Conservation (phyloP, 2,113 vertebrate genomes). For the Oryzias celebensis region DNA sequence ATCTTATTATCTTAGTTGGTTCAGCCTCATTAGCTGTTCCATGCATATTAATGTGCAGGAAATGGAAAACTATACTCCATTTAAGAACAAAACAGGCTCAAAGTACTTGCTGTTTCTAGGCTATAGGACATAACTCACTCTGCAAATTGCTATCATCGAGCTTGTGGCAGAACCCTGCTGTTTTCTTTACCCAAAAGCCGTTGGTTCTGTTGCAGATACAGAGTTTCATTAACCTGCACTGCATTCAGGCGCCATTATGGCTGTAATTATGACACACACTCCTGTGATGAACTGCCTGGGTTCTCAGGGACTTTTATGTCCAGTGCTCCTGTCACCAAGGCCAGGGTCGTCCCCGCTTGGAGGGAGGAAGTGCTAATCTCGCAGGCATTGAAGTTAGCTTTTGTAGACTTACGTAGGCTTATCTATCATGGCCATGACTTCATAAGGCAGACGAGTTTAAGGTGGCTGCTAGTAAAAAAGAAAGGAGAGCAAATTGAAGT, state of each 20-base stretch:
- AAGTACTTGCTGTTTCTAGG: constrained; percentile 67
- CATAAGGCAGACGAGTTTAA: constrained; percentile 66
- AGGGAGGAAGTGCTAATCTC: constrained; percentile 66
- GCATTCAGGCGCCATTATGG: constrained; percentile 79
- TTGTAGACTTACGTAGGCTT: constrained; percentile 68
- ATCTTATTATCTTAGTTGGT: constrained; percentile 81
- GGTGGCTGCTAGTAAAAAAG: constrained; percentile 58
- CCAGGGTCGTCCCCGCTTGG: constrained; percentile 58
- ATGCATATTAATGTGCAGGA: constrained; percentile 81
- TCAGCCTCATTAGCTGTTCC: constrained; percentile 79
- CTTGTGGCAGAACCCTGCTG: constrained; percentile 79
- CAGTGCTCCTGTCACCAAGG: constrained; percentile 65
- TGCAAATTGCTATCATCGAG: constrained; percentile 80
- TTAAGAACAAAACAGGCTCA: constrained; percentile 76
- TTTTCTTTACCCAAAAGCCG: constrained; percentile 78
- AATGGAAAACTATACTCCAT: constrained; percentile 78
- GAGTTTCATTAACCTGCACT: constrained; percentile 78
- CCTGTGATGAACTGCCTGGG: constrained; percentile 64
- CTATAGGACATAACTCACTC: constrained; percentile 80
- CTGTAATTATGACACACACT: constrained; percentile 80
- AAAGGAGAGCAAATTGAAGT: constrained; percentile 72
- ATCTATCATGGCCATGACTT: constrained; percentile 68
- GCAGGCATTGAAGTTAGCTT: constrained; percentile 66
- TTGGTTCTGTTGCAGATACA: constrained; percentile 71
- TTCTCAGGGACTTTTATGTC: constrained; percentile 67